Percentiles rank a stretch among this genome's conserved stretches.
phyloP scores from a whole-genome alignment of 1,140 invertebrate genomes.

The Hyles euphorbiae region DNA sequence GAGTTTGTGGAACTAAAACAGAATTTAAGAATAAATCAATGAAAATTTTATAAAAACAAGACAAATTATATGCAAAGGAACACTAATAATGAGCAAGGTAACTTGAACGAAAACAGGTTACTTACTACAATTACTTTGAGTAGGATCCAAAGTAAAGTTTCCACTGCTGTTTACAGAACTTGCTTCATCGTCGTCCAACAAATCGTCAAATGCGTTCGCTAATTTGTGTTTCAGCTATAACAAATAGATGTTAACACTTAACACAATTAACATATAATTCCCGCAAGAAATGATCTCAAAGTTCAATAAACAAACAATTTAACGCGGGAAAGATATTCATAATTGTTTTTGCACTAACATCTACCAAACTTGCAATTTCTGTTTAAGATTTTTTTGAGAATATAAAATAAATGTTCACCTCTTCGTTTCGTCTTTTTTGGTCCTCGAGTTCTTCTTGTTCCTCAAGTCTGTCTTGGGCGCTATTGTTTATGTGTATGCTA shows the following conservation, averaged over 20 bases:
- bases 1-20: conserved; percentile 22
- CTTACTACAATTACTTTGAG: conserved; percentile 49
- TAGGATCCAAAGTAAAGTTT: conserved; percentile 56
- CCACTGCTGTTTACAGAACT: conserved; percentile 73
- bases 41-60: too few relatives aligned
- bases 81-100: too few relatives aligned
- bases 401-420: conserved; percentile 52
- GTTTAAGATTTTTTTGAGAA: neutral
- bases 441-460: conserved; percentile 77
- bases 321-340: too few relatives aligned
- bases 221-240: conserved; percentile 74
- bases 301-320: too few relatives aligned
- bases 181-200: conserved; percentile 75
- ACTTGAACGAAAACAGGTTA: neutral
- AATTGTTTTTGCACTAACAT: neutral
- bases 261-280: too few relatives aligned
- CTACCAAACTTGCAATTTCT: neutral
- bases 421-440: conserved; percentile 75
- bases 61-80: too few relatives aligned
- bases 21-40: neutral
- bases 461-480: conserved; percentile 73
- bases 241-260: conserved; percentile 6
- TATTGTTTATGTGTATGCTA: conserved; percentile 76
- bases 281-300: too few relatives aligned
- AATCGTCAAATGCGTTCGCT: conserved; percentile 77